These are phyloP conservation scores for Amphiprion ocellaris DNA, from an alignment of 2,113 vertebrate genomes.

Conservation along the genomic window DNA sequence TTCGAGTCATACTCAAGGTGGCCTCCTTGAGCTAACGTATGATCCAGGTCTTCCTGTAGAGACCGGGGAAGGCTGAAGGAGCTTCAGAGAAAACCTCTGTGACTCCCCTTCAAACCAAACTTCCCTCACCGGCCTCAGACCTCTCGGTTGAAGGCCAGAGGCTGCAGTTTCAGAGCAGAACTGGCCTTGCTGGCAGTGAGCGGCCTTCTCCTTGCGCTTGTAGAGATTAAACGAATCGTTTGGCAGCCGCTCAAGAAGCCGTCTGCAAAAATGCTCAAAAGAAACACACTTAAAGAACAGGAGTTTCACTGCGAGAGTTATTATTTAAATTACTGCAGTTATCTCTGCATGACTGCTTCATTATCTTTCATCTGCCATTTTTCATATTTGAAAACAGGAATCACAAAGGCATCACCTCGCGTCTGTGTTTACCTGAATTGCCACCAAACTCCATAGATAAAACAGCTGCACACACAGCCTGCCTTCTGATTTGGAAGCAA, in stretches of 20 bases:
- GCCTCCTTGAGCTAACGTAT: slow-evolving; percentile 63
- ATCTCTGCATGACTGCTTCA: slow-evolving; percentile 14
- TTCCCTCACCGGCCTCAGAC: not conserved
- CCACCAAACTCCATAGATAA: too few relatives aligned
- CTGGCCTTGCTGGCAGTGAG: slow-evolving; percentile 39
- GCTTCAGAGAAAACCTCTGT: slow-evolving; percentile 25
- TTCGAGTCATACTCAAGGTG: slow-evolving; percentile 64
- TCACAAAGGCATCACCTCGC: not conserved
- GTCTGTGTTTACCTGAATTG: too few relatives aligned
- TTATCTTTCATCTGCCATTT: not conserved
- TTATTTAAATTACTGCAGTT: slow-evolving; percentile 43
- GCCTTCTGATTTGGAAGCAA: too few relatives aligned
- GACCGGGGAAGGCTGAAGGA: not conserved
- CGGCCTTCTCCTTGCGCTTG: slow-evolving; percentile 70
- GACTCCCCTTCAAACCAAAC: slow-evolving; percentile 13
- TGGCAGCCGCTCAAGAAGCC: slow-evolving; percentile 46
- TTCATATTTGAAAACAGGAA: slow-evolving; percentile 9
- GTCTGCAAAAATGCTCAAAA: too few relatives aligned
- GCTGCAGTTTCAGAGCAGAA: slow-evolving; percentile 13
- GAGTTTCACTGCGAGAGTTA: not conserved
- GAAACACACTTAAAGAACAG: not conserved
- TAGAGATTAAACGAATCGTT: slow-evolving; percentile 37
- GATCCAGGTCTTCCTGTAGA: slow-evolving; percentile 13
- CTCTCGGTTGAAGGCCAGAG: slow-evolving; percentile 67
- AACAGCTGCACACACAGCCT: too few relatives aligned